Evolutionary conservation across 2,888 invertebrate genomes (phyloP), one percentile per base, ranked within the genome.

Genomic region (Saturnia japonica): DNA sequence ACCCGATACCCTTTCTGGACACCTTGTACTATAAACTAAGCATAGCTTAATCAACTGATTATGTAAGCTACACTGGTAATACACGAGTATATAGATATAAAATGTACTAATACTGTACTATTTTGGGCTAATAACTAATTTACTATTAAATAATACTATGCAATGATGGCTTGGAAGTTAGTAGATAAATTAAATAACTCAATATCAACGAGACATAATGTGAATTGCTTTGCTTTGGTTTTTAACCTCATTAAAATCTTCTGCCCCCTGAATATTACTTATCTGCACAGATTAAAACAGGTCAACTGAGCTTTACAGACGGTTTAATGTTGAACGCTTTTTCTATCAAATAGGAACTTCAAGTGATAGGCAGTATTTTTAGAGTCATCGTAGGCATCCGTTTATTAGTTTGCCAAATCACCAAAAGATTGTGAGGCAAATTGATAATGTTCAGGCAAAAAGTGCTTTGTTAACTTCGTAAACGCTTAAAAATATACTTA

Each of bases 401-500:
- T n/a, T 22, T 54, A 4, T 22, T 47, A 54, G n/a, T 43, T 9
- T 51, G 19, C 47, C 7, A 7, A 1, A 19, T 19, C 1, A 16
- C 19, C 47, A 51, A 51, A 19, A 51, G 47, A 19, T 19, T 19
- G 12, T 2, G 19, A 12, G n/a, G n/a, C n/a, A n/a, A n/a, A n/a
- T n/a, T 51, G 47, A 2, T 2, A 51, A 19, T 51, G 19, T 25
- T 57, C 14, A 28, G 25, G 0, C 28, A 6, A 25, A 34, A 57
- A 25, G 25, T 4, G 3, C 0, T 11, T 57, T 25, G 1, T 7
- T 3, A 14, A 1, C 57, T 57, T 28, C 6, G 19, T 57, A 57
- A 22, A 9, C 22, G n/a, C 90, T 93, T 93, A 85, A 67, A 89
- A 89, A 73, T 62, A 34, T 42, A 85, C 89, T 83, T 78, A 91